Evolutionary conservation across 1,140 invertebrate genomes (phyloP).

Genomic region (Zaprionus ghesquierei): DNA sequence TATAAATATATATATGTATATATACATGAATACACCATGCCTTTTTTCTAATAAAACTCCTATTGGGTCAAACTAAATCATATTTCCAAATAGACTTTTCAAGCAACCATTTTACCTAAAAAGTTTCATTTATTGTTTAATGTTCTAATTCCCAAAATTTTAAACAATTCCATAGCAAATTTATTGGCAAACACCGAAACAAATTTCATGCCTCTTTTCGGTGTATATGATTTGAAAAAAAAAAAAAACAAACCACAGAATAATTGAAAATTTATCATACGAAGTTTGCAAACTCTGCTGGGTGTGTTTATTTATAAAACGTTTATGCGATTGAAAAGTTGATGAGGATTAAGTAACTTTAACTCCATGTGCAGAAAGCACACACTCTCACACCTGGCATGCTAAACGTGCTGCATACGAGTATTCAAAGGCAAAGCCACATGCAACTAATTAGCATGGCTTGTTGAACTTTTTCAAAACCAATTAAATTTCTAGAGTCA

Average conservation of each 20-base stretch:
- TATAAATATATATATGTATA: not conserved
- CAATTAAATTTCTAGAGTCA: slow-evolving; percentile 60
- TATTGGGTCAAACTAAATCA: too few species aligned
- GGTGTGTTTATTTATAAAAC: slow-evolving; percentile 8
- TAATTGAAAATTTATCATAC: slow-evolving; percentile 8
- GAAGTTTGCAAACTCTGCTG: not conserved
- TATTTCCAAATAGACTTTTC: not conserved
- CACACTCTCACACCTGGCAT: not conserved
- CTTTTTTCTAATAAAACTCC: too few species aligned
- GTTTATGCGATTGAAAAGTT: slow-evolving; percentile 37
- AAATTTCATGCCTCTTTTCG: not conserved
- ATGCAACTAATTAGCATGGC: slow-evolving; percentile 75
- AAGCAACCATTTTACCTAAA: not conserved
- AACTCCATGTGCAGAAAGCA: not conserved
- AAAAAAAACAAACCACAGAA: not conserved
- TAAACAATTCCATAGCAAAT: not conserved
- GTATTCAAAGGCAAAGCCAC: slow-evolving; percentile 55
- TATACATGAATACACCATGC: not conserved
- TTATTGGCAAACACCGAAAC: not conserved
- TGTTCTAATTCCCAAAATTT: not conserved
- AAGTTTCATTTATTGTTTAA: not conserved
- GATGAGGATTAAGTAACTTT: slow-evolving; percentile 8
- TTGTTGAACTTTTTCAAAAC: slow-evolving; percentile 80
- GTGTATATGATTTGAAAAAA: not conserved
- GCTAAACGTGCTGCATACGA: slow-evolving; percentile 29